Base-by-base conservation (phyloP, 2,888 invertebrate species). In the Dorcus hopei region DNA sequence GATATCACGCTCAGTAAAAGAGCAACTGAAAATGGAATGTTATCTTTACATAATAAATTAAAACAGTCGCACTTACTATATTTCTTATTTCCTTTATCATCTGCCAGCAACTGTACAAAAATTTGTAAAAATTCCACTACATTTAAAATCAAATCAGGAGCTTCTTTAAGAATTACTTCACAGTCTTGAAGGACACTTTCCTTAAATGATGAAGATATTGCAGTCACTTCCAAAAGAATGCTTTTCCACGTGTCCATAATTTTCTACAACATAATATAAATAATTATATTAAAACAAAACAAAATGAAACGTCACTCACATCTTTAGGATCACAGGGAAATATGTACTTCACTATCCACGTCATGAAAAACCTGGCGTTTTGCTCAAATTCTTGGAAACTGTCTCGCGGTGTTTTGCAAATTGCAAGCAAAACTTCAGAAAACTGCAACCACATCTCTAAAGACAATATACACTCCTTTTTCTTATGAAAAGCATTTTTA, bases 321-420 rank as follows among this genome's bases (percentile, higher is more conserved):
- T 56, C 49, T 49, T 55, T 51, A 5, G 52, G 53, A 38, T 52
- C 49, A 7, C 16, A 26, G n/a, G 43, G 49, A 23, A 52, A 45
- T 45, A 45, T 45, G 14, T 45, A 45, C 9, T 14, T 52, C 26
- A 54, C 39, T 39, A 59, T 59, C 43, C 52, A 49, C 3, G 49
- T 52, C 52, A 59, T 39, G 11, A 59, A 51, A 52, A 56, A 59
- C 39, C 26, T 49, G 3, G 49, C 52, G 33, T 56, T 52, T 14
- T 11, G 19, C 19, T 49, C 52, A 39, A 52, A 56, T 16, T 41
- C 55, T 9, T 48, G 49, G 45, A 55, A 59, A 41, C 39, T 38
- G 52, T 59, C 56, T n/a, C 52, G 52, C 7, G 55, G 59, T 11
- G 51, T 52, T 56, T 52, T 55, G 40, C 59, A 59, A 14, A 59